Percentiles rank a stretch among this genome's conserved stretches.
Evolutionary conservation across 2,797 vertebrate genomes (phyloP).

Genomic region (Smutsia temminckii): DNA sequence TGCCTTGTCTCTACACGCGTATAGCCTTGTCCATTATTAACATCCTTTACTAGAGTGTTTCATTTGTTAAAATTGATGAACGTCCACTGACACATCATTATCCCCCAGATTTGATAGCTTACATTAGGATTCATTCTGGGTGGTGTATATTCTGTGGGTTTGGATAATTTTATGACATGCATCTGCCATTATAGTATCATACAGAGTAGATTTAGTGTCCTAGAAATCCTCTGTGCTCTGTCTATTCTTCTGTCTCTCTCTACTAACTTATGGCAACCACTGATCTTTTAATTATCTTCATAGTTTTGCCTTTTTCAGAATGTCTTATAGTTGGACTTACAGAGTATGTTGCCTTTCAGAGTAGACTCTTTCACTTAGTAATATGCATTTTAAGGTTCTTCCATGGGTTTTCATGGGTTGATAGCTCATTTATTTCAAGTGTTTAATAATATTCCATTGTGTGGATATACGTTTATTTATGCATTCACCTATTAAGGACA

Average conservation of each 20-base stretch:
- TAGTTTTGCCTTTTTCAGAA: conserved; percentile 24
- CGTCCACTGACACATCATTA: neutral
- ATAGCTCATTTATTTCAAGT: neutral
- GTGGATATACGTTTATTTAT: neutral
- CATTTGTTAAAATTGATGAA: neutral
- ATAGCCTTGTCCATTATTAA: neutral
- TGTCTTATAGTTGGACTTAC: neutral
- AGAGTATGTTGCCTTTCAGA: neutral
- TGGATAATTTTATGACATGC: neutral
- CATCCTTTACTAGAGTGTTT: neutral
- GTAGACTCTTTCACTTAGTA: neutral
- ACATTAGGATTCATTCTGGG: neutral
- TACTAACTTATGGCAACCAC: neutral
- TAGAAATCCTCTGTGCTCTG: neutral
- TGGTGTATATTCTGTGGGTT: neutral
- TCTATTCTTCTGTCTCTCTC: neutral
- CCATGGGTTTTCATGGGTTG: neutral
- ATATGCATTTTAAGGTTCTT: neutral
- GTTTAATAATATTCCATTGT: neutral
- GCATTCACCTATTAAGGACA: neutral
- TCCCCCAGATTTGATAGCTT: neutral
- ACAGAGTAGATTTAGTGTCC: neutral
- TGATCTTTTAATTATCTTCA: neutral
- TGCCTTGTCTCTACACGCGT: neutral
- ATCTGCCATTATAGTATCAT: neutral